Base-by-base conservation (phyloP, 2,797 vertebrate species). In the Schizopygopsis pylzovi region DNA sequence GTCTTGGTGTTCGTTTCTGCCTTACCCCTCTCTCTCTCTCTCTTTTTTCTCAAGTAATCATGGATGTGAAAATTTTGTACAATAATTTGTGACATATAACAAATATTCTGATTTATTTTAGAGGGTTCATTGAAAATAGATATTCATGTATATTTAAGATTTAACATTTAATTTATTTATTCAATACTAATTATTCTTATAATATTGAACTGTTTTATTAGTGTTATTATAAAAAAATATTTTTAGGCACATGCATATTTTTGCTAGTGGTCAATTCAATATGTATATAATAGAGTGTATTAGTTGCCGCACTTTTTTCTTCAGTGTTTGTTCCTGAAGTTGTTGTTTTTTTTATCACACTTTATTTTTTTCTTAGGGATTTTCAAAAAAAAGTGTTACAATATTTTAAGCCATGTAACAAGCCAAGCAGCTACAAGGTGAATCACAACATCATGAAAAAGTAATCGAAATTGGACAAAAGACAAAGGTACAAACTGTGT, bases 181-280 rank as follows among this genome's bases (percentile, higher is more conserved):
- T 83, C 28, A 84, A 28, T 83, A 25, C 59, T n/a, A 79, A 61
- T 59, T 87, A 79, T 59, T 88, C 70, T 56, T 65, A 28, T 45
- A 86, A 87, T 77, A 68, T 83, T 59, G 65, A 86, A 86, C 3
- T 33, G 54, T 83, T 83, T 86, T 54, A 84, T 84, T 86, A 65
- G 22, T 63, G 15, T 75, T 68, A 82, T 68, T 63, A 28, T 63
- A 61, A 37, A n/a, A 37, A 61, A 37, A 2, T 49, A 63, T 78
- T 84, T 73, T 65, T n/a, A 18, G 65, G 79, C 79, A 84, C 77
- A 70, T 79, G 45, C 65, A 79, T 63, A 75, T 61, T 59, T 52
- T 18, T 75, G 37, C 72, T 86, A 68, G 49, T 71, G 77, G 18
- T 85, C 79, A 7, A 54, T 49, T 39, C 10, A n/a, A 20, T 81